Conservation (phyloP, 2,888 invertebrate species). For the Ochropacha duplaris region DNA sequence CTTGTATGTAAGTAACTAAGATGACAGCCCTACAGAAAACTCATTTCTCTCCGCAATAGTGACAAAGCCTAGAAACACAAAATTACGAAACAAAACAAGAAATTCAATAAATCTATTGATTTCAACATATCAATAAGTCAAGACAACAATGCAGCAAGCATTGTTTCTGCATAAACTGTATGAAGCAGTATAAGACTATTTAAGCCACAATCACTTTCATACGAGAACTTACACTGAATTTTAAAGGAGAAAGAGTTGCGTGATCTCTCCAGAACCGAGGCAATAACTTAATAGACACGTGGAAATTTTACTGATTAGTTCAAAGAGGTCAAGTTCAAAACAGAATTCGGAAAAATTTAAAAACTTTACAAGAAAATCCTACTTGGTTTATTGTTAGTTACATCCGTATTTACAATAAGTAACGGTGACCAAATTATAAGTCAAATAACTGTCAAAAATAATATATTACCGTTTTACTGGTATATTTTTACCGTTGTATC, state of each 20-base stretch:
- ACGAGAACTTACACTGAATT: background rate
- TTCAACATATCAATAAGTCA: slow-evolving; percentile 15
- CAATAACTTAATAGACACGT: background rate
- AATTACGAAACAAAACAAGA: slow-evolving; percentile 1
- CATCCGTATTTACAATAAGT: background rate
- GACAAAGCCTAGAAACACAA: background rate
- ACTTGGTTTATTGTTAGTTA: background rate
- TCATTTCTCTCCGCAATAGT: background rate
- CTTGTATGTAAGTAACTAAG: background rate
- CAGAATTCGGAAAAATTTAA: background rate
- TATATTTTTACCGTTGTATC: background rate
- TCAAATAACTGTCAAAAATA: background rate
- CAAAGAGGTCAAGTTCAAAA: slow-evolving; percentile 1
- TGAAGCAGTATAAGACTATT: slow-evolving; percentile 20
- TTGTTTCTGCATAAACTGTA: slow-evolving; percentile 16
- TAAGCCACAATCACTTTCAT: slow-evolving; percentile 16
- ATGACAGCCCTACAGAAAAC: background rate
- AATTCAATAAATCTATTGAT: slow-evolving; percentile 2
- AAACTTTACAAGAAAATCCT: background rate
- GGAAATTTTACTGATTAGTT: background rate
- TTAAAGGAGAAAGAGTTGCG: background rate
- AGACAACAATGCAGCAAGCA: slow-evolving; percentile 10
- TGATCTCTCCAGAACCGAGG: background rate
- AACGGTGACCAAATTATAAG: background rate
- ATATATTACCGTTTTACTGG: background rate